Evolutionary conservation across 2,113 vertebrate species (phyloP).

Genomic region (Mormyrus iriodes): DNA sequence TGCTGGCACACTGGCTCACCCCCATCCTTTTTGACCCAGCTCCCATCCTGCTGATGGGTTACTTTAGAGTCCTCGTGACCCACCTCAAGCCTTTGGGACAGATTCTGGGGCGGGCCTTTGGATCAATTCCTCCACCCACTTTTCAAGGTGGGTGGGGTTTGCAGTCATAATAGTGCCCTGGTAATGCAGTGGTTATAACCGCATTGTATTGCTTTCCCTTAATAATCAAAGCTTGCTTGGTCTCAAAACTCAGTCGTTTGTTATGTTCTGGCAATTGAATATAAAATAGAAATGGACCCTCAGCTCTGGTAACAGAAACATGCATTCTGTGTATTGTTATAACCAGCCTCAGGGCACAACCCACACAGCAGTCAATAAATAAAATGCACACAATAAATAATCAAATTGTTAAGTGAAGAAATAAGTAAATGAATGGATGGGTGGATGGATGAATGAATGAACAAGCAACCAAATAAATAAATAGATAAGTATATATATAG

Average conservation of each 20-base stretch:
- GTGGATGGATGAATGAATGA: too few species aligned
- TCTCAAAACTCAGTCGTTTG: background rate
- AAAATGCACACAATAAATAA: background rate
- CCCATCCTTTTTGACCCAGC: background rate
- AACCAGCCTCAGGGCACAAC: background rate
- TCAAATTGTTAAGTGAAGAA: background rate
- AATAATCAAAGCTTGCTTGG: background rate
- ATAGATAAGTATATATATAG: too few species aligned
- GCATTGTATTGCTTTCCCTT: background rate
- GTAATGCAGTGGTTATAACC: background rate
- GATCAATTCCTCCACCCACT: background rate
- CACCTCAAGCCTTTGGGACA: background rate
- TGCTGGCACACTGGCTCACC: background rate
- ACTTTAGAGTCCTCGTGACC: background rate
- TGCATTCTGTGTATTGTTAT: background rate
- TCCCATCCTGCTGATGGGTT: background rate
- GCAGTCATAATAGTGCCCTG: background rate
- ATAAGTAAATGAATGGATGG: background rate
- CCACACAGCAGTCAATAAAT: background rate
- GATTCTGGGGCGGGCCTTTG: background rate
- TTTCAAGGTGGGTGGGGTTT: background rate
- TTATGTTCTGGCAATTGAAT: background rate
- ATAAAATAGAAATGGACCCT: background rate
- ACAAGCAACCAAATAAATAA: too few species aligned
- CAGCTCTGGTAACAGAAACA: background rate